phyloP scores from a whole-genome alignment of 2,797 vertebrate genomes.

The Alca torda region DNA sequence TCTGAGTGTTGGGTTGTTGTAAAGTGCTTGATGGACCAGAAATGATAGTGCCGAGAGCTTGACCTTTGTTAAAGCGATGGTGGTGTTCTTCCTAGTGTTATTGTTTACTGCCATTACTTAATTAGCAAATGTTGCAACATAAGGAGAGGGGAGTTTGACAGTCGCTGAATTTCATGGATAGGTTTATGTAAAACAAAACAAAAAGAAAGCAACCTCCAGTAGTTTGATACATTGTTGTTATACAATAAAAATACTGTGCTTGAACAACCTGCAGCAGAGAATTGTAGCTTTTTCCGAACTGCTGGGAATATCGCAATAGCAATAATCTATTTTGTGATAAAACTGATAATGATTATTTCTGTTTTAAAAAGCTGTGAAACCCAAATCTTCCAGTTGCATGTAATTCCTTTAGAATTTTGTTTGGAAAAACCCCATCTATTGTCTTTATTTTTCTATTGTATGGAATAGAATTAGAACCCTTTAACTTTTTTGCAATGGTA shows the following conservation, averaged over 20 bases:
- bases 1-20: not conserved
- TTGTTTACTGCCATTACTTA: not conserved
- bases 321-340: not conserved
- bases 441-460: not conserved
- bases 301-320: not conserved
- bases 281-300: not conserved
- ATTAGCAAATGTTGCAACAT: not conserved
- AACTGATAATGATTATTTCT: not conserved
- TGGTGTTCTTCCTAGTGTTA: not conserved
- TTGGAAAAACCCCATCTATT: fast-evolving
- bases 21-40: slow-evolving; percentile 17
- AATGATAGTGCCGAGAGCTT: not conserved
- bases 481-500: not conserved
- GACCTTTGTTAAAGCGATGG: not conserved
- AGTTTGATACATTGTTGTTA: not conserved
- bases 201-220: not conserved
- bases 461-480: not conserved
- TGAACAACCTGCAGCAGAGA: not conserved
- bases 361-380: not conserved
- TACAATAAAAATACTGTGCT: not conserved
- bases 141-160: not conserved
- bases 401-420: not conserved
- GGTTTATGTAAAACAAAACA: not conserved
- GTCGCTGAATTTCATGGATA: not conserved
- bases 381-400: fast-evolving